Evolutionary conservation across 1,140 invertebrate genomes (phyloP).

Genomic region (Psilanteris sp.): DNA sequence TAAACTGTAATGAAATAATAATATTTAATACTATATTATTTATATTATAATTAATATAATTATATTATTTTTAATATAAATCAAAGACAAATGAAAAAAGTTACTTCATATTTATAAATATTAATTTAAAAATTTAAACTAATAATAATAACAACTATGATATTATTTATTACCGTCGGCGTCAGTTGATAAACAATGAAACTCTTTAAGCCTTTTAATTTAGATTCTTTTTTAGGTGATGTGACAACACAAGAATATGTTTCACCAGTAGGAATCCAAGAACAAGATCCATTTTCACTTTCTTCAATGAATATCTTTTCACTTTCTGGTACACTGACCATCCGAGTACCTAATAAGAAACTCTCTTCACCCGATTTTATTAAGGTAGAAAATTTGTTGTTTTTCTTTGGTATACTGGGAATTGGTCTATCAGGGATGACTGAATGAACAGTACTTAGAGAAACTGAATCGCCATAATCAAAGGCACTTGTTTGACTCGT

Average conservation of each 20-base stretch:
- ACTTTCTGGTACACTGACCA: conserved; percentile 85
- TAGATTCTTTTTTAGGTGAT: conserved; percentile 97
- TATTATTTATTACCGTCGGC: conserved; percentile 84
- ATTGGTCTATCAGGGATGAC: conserved; percentile 81
- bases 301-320: conserved; percentile 89
- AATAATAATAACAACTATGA: no score
- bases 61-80: not conserved
- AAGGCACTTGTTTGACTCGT: conserved; percentile 59
- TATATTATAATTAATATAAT: no score
- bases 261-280: conserved; percentile 86
- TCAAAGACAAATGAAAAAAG: no score
- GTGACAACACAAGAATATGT: conserved; percentile 92
- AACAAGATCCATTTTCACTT: conserved; percentile 83
- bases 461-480: conserved; percentile 78
- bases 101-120: no score
- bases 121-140: no score
- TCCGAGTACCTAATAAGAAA: conserved; percentile 91
- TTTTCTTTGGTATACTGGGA: conserved; percentile 85
- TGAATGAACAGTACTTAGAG: conserved; percentile 77
- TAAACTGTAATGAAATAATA: conserved; percentile 85
- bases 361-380: conserved; percentile 95
- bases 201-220: conserved; percentile 97
- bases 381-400: conserved; percentile 93
- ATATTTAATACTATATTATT: no score
- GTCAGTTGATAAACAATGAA: conserved; percentile 98